Conservation (phyloP, 2,113 vertebrate genomes). For the Pyxicephalus adspersus region DNA sequence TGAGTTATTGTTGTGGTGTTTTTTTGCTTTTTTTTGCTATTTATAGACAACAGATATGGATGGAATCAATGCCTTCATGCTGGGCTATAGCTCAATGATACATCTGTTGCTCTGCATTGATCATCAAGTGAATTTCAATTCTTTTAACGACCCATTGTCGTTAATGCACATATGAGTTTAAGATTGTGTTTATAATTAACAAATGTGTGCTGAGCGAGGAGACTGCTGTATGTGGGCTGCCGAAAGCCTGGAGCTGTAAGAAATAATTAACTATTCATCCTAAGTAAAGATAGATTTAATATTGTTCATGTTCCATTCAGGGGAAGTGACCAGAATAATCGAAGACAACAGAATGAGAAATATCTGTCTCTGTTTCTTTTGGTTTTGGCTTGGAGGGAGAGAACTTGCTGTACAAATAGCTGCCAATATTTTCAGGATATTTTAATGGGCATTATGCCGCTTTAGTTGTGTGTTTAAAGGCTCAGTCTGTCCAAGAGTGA, state of each 20-base stretch:
- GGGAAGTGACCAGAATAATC: constrained; percentile 29
- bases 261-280: constrained; percentile 29
- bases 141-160: not conserved
- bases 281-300: constrained; percentile 42
- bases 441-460: no score
- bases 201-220: not conserved
- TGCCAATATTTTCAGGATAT: no score
- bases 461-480: no score
- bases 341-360: not conserved
- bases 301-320: not conserved
- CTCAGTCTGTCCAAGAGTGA: no score
- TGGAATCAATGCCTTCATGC: not conserved
- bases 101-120: constrained; percentile 7
- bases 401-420: no score
- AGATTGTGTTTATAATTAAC: not conserved
- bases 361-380: not conserved
- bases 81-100: not conserved
- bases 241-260: constrained; percentile 49
- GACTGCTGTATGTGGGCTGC: constrained; percentile 18
- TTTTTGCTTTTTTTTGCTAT: not conserved
- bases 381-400: not conserved
- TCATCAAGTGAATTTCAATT: not conserved
- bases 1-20: no score
- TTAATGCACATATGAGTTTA: not conserved
- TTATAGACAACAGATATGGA: not conserved